These are phyloP conservation scores for Laodelphax striatellus DNA, from an alignment of 1,140 invertebrate species.

Conservation along the genomic window DNA sequence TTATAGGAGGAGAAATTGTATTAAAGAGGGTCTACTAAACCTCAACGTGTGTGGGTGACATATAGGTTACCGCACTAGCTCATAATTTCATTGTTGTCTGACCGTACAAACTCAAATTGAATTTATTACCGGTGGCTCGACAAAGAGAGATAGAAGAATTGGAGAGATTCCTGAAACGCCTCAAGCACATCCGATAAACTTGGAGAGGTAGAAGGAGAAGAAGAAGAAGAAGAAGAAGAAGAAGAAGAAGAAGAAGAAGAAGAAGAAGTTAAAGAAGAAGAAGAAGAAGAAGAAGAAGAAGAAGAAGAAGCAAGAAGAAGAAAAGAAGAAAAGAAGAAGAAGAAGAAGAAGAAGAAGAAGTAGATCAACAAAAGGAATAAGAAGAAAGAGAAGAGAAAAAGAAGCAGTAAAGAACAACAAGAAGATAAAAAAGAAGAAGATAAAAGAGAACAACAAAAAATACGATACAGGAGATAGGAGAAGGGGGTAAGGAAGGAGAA, in stretches of 20 bases:
- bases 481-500: slow-evolving; percentile 61
- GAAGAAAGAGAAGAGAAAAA: slow-evolving; percentile 23
- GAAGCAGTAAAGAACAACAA: slow-evolving; percentile 76
- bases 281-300: slow-evolving; percentile 3
- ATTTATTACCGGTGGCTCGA: too few species aligned
- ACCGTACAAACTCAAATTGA: too few species aligned
- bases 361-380: slow-evolving; percentile 6
- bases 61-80: too few species aligned
- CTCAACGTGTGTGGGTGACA: too few species aligned
- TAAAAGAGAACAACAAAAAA: too few species aligned
- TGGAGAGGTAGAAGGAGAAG: slow-evolving; percentile 11
- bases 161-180: too few species aligned
- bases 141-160: too few species aligned
- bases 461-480: slow-evolving; percentile 59
- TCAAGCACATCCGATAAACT: too few species aligned
- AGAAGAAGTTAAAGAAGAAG: slow-evolving; percentile 10
- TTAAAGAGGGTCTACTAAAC: too few species aligned
- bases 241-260: slow-evolving; percentile 19
- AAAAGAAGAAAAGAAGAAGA: slow-evolving; percentile 13
- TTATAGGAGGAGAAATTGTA: too few species aligned
- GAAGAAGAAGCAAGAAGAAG: neutral
- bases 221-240: slow-evolving; percentile 19
- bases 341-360: slow-evolving; percentile 12
- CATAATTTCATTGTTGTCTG: too few species aligned
- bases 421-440: slow-evolving; percentile 72